Evolutionary conservation across 2,113 vertebrate genomes (phyloP).

Genomic region (Mastomys coucha): DNA sequence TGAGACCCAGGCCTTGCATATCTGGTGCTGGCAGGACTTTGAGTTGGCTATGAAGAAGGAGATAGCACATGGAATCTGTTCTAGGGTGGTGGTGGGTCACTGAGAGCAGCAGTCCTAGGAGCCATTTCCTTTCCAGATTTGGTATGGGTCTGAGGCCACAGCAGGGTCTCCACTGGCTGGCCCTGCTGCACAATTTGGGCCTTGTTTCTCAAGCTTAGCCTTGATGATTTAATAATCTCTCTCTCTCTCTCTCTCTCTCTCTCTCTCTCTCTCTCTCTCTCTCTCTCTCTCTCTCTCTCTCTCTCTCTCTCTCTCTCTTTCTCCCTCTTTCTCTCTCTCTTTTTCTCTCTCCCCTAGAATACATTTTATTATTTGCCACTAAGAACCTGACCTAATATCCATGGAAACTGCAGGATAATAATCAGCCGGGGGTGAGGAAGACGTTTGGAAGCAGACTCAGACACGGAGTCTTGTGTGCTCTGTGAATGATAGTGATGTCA

Average conservation of each 20-base stretch:
- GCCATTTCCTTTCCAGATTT: background rate
- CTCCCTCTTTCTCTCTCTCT: too few relatives aligned
- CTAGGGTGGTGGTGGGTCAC: background rate
- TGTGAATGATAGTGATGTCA: background rate
- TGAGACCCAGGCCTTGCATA: background rate
- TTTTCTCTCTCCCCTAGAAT: background rate
- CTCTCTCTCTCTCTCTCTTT: background rate
- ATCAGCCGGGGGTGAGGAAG: background rate
- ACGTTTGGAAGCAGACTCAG: background rate
- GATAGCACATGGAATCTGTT: background rate
- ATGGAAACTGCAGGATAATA: background rate
- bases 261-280: too few relatives aligned
- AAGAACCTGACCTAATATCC: constrained; percentile 23
- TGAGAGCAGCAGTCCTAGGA: background rate
- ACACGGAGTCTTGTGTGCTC: background rate
- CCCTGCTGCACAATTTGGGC: background rate
- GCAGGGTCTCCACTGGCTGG: background rate
- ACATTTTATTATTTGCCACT: constrained; percentile 13
- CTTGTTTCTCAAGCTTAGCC: background rate
- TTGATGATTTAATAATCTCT: background rate
- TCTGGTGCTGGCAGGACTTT: background rate
- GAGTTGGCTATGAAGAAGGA: background rate
- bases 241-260: background rate
- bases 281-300: background rate
- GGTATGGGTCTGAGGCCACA: background rate